A percentile compares a stretch with the other conserved stretches of the same genome.
phyloP scores from a whole-genome alignment of 2,113 vertebrate species.

The Triplophysa tibetana region DNA sequence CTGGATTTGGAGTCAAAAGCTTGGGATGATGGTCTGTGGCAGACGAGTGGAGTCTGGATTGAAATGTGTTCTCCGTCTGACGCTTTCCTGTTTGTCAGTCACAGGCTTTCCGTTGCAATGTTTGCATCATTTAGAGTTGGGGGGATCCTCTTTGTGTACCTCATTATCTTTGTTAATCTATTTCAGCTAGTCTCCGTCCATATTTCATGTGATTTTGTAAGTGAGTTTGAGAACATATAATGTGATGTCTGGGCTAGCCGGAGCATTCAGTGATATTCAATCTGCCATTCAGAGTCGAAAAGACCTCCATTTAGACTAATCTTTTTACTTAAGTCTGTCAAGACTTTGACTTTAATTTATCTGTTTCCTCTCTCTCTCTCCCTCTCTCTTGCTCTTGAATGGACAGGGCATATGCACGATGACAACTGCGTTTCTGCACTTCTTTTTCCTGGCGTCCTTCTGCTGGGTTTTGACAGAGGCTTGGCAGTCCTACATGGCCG shows the following conservation, averaged over 20 bases:
- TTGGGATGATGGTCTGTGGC: background rate
- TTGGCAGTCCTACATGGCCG: slow-evolving; percentile 99
- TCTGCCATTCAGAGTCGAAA: background rate
- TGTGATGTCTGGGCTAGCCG: background rate
- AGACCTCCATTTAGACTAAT: background rate
- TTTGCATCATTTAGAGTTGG: background rate
- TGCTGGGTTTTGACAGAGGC: slow-evolving; percentile 99
- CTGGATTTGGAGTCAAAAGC: slow-evolving; percentile 14
- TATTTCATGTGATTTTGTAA: background rate
- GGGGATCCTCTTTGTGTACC: background rate
- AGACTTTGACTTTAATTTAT: background rate
- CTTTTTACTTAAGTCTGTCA: background rate
- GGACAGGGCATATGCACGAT: slow-evolving; percentile 92
- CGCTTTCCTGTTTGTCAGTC: background rate
- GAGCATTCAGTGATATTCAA: background rate
- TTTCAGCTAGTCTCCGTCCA: background rate
- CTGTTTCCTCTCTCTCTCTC: slow-evolving; percentile 56
- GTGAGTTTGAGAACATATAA: background rate
- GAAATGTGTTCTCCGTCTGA: background rate
- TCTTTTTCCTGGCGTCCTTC: slow-evolving; percentile 99
- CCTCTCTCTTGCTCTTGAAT: slow-evolving; percentile 54
- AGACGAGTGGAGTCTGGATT: background rate
- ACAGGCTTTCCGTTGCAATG: background rate
- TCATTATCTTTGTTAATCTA: background rate
- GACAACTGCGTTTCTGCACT: slow-evolving; percentile 97